Evolutionary conservation across 2,888 invertebrate genomes (phyloP), one percentile per base, ranked within the genome.

Genomic region (Acrocyrtus sp.): DNA sequence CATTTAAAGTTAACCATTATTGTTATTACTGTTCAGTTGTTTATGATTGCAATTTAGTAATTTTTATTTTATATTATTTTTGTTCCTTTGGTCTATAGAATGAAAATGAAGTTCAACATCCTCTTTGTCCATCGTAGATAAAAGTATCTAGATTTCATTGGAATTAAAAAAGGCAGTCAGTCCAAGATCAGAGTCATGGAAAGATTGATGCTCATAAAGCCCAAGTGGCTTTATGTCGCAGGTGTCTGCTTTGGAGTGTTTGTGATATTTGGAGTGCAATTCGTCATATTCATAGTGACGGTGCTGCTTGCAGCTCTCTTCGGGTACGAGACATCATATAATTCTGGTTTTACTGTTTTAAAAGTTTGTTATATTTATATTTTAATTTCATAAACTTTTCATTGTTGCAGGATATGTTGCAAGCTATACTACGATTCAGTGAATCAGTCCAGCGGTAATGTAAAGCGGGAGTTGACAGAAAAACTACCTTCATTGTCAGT

Each of bases 261-360:
- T 19, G 48, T 61, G 39, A 43, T 77, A 41, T 70, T 69, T 69
- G 73, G 75, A 50, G 57, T 75, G 61, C 66, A 75, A 39, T 15
- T 75, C 34, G 57, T 78, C 41, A 48, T 78, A 39, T 72, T 72
- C 5, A 26, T 78, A n/a, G 24, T 72, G 15, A 60, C 73, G 2
- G 72, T 57, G 19, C 43, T 53, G 51, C 21, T 75, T 21, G 72
- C 72, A 1, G 27, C 72, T 27, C 45, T 73, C 54, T 24, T 51
- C 19, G 77, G 77, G 77, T 77, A 72, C 48, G 58, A 17, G 6
- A 17, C n/a, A n/a, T n/a, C n/a, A n/a, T n/a, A n/a, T n/a, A n/a
- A 39, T 21, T 39, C 4, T 41, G 29, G 24, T 45, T 56, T 39
- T 43, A 21, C 24, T 56, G 50, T 26, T 51, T 5, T 22, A 12